Conservation (phyloP, 2,888 invertebrate genomes). For the Sarcophaga caerulescens region DNA sequence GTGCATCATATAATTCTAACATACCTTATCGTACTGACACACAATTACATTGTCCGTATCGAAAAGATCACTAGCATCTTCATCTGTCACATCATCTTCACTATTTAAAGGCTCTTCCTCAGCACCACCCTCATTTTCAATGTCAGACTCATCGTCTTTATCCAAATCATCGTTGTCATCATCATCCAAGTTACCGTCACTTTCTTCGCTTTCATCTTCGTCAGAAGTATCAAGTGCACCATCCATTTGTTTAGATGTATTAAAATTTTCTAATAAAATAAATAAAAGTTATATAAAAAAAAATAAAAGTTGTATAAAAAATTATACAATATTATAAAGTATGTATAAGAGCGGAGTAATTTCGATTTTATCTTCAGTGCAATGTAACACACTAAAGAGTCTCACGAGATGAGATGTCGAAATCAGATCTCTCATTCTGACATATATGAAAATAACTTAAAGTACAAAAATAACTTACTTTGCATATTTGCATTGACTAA, state of each 20-base stretch:
- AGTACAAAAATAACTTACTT: constrained; percentile 72
- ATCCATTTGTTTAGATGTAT: constrained; percentile 83
- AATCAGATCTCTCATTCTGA: too few species aligned
- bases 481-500: constrained; percentile 83
- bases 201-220: constrained; percentile 90
- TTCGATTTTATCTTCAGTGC: too few species aligned
- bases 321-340: too few species aligned
- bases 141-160: constrained; percentile 85
- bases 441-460: too few species aligned
- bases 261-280: constrained; percentile 75
- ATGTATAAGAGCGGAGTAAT: too few species aligned
- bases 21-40: constrained; percentile 99
- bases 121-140: constrained; percentile 86
- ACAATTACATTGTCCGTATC: constrained; percentile 99
- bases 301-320: too few species aligned
- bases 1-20: neutral
- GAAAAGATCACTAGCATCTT: constrained; percentile 96
- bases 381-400: too few species aligned
- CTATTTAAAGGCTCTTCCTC: constrained; percentile 97
- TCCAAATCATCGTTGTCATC: constrained; percentile 90
- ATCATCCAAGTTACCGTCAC: constrained; percentile 85
- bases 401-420: too few species aligned
- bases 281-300: too few species aligned
- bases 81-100: constrained; percentile 98
- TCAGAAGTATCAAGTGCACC: constrained; percentile 88